Conservation (phyloP, 2,113 vertebrate genomes). For the Sinocyclocheilus anophthalmus region DNA sequence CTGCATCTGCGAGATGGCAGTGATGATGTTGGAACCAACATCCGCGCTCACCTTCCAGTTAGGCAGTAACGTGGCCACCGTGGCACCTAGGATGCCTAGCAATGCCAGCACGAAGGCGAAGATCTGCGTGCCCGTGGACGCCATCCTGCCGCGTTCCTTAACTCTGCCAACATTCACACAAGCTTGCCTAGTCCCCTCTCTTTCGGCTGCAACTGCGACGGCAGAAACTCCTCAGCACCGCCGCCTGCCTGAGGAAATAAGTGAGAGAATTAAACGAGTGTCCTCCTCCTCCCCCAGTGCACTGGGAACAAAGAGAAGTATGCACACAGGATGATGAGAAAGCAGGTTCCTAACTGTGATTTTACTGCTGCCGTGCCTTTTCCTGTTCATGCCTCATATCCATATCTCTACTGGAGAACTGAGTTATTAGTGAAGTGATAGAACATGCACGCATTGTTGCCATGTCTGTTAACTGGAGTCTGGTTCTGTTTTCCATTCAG, state of each 20-base stretch:
- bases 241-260: slow-evolving; percentile 67
- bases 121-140: slow-evolving; percentile 87
- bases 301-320: slow-evolving; percentile 69
- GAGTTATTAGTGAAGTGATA: slow-evolving; percentile 67
- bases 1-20: slow-evolving; percentile 88
- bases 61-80: slow-evolving; percentile 88
- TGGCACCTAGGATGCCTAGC: slow-evolving; percentile 83
- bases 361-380: no score
- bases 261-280: slow-evolving; percentile 59
- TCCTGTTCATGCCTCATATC: slow-evolving; percentile 47
- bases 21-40: slow-evolving; percentile 88
- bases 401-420: slow-evolving; percentile 63
- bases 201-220: slow-evolving; percentile 65
- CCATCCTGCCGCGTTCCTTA: slow-evolving; percentile 77
- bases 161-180: slow-evolving; percentile 71
- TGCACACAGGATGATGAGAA: slow-evolving; percentile 50
- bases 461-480: slow-evolving; percentile 55
- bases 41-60: slow-evolving; percentile 94
- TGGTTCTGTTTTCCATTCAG: background rate
- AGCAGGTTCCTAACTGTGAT: background rate
- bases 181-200: slow-evolving; percentile 66
- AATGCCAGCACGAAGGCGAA: slow-evolving; percentile 89
- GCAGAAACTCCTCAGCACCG: slow-evolving; percentile 63
- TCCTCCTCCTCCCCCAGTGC: slow-evolving; percentile 33
- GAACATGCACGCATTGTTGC: slow-evolving; percentile 71